These are phyloP conservation scores for Glaucopsyche alexis DNA, from an alignment of 2,888 invertebrate genomes.

Conservation along the genomic window DNA sequence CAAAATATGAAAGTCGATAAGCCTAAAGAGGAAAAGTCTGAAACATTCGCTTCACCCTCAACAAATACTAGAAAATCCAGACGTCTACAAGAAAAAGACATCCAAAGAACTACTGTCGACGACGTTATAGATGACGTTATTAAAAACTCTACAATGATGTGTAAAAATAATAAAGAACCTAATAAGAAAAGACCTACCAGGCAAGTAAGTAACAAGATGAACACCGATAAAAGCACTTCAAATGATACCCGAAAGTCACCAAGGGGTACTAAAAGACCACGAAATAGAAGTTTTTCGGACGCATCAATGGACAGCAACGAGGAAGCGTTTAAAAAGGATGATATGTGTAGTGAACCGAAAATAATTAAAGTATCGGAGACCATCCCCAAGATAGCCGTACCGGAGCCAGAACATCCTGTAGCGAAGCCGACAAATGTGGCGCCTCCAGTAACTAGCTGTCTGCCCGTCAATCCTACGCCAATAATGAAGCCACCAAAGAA, in stretches of 20 bases:
- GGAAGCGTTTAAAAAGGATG: conserved; percentile 65
- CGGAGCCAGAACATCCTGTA: conserved; percentile 38
- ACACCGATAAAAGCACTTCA: conserved; percentile 50
- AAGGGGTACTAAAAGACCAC: conserved; percentile 80
- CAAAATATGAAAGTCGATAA: conserved; percentile 56
- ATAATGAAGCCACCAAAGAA: conserved; percentile 70
- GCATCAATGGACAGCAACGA: conserved; percentile 83
- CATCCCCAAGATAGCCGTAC: conserved; percentile 46
- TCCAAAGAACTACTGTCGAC: conserved; percentile 88
- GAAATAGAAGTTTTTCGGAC: conserved; percentile 83
- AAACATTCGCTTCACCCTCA: conserved; percentile 82
- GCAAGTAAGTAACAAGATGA: conserved; percentile 68
- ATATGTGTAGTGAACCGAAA: conserved; percentile 54
- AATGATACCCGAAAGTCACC: conserved; percentile 81
- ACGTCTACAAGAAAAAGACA: conserved; percentile 88
- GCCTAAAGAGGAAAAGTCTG: conserved; percentile 71
- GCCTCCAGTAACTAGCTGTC: conserved; percentile 33
- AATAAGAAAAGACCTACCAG: conserved; percentile 79
- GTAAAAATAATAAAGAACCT: conserved; percentile 51
- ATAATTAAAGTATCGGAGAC: conserved; percentile 46
- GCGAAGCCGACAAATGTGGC: conserved; percentile 34
- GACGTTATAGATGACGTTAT: conserved; percentile 95
- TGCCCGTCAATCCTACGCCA: conserved; percentile 51
- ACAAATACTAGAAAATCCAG: conserved; percentile 90
- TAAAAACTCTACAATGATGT: conserved; percentile 77